These are phyloP conservation scores for Manduca sexta DNA, from an alignment of 1,140 invertebrate species.

Conservation along the genomic window DNA sequence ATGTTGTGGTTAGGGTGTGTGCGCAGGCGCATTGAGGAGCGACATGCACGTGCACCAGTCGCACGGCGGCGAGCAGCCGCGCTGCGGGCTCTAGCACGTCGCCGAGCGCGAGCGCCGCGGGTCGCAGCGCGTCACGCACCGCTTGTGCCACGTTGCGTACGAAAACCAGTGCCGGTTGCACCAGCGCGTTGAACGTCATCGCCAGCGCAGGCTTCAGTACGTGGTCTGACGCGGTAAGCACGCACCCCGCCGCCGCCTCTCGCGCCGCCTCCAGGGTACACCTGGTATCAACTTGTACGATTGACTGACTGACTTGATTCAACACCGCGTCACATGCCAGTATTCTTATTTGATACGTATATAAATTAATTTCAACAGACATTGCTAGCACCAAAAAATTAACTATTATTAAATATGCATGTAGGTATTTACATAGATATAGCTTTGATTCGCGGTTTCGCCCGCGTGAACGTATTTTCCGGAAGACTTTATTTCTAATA, in stretches of 20 bases:
- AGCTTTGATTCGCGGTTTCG: too few species aligned
- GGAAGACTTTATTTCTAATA: too few species aligned
- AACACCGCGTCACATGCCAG: too few species aligned
- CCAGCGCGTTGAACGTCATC: slow-evolving; percentile 77
- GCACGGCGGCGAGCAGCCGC: slow-evolving; percentile 25
- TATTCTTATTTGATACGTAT: too few species aligned
- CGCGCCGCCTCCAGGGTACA: slow-evolving; percentile 12
- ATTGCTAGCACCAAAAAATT: too few species aligned
- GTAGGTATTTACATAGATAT: too few species aligned
- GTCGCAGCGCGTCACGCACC: slow-evolving; percentile 76
- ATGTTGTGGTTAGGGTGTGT: too few species aligned
- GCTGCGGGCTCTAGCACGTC: slow-evolving; percentile 29
- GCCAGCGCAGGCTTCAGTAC: slow-evolving; percentile 78
- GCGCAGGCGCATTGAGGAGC: not conserved
- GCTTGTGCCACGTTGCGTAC: slow-evolving; percentile 77
- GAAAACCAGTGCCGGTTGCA: slow-evolving; percentile 76
- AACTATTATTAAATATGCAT: too few species aligned
- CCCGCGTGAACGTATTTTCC: too few species aligned
- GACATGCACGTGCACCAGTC: slow-evolving; percentile 24
- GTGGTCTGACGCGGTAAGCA: slow-evolving; percentile 74
- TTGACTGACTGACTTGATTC: too few species aligned
- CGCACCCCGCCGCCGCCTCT: slow-evolving; percentile 71
- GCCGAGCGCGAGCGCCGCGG: slow-evolving; percentile 62
- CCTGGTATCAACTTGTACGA: too few species aligned
- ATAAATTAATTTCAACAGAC: too few species aligned